Evolutionary conservation across 2,797 vertebrate genomes (phyloP).

Genomic region (Protosalanx chinensis): DNA sequence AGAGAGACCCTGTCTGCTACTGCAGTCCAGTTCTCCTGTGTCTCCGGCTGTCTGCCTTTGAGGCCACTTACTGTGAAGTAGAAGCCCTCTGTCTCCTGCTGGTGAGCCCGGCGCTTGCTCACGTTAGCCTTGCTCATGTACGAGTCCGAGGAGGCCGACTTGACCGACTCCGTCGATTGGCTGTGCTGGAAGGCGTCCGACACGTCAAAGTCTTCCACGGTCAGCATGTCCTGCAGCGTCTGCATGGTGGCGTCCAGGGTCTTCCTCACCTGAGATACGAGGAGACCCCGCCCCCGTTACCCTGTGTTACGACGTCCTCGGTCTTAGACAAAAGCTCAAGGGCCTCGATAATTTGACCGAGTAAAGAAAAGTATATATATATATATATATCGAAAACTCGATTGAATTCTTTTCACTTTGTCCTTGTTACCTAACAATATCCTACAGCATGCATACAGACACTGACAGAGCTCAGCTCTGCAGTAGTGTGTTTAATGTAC

Average conservation of each 20-base stretch:
- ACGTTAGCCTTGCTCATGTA: constrained; percentile 98
- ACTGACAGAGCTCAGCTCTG: not conserved
- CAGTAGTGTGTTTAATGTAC: not conserved
- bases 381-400: not conserved
- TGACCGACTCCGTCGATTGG: constrained; percentile 95
- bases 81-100: constrained; percentile 97
- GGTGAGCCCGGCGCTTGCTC: constrained; percentile 92
- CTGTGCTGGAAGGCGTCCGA: constrained; percentile 98
- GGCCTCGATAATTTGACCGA: not conserved
- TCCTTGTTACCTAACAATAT: constrained; percentile 4
- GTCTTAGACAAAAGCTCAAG: not conserved
- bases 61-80: constrained; percentile 88
- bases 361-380: too few species aligned
- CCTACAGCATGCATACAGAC: not conserved
- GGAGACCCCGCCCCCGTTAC: not conserved
- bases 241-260: constrained; percentile 99
- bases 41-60: not conserved
- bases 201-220: constrained; percentile 96
- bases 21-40: too few species aligned
- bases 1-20: constrained; percentile 12
- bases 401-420: not conserved
- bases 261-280: constrained; percentile 84
- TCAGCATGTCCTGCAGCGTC: constrained; percentile 98
- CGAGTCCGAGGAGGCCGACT: constrained; percentile 90
- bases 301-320: too few species aligned